Percentiles rank a stretch among this genome's conserved stretches.
Conservation (phyloP, 2,113 vertebrate genomes). For the Anser cygnoides region DNA sequence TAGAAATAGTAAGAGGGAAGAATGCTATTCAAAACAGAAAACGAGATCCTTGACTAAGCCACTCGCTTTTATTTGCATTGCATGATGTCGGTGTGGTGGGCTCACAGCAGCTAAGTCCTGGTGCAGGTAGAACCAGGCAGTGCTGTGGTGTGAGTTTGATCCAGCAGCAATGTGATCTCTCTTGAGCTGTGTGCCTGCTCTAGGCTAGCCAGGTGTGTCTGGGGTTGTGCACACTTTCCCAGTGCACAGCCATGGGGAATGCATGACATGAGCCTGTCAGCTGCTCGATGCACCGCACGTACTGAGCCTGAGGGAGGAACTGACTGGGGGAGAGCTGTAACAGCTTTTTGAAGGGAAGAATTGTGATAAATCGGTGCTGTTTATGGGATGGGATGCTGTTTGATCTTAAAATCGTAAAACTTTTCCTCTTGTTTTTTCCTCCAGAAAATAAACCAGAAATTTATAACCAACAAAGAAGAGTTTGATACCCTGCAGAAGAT, state of each 20-base stretch:
- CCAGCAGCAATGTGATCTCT: not conserved
- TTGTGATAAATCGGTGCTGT: not conserved
- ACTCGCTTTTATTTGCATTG: not conserved
- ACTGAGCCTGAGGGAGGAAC: not conserved
- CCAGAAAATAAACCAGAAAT: conserved; percentile 96
- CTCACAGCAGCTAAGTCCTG: not conserved
- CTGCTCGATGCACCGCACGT: not conserved
- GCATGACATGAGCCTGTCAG: not conserved
- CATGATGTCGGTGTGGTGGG: not conserved
- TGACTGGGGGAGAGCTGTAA: not conserved
- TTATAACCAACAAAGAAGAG: conserved; percentile 85
- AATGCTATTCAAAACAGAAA: not conserved
- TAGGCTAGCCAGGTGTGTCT: not conserved
- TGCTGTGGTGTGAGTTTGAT: not conserved
- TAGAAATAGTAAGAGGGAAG: not conserved
- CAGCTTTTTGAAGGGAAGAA: not conserved
- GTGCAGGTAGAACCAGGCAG: not conserved
- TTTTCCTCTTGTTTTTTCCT: not conserved
- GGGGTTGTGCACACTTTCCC: not conserved
- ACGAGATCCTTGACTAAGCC: not conserved
- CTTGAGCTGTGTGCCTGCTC: not conserved
- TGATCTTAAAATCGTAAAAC: not conserved
- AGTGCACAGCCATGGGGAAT: accelerated
- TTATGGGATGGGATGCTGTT: not conserved
- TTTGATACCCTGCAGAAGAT: conserved; percentile 95